phyloP scores from a whole-genome alignment of 2,113 vertebrate genomes.

The Sander vitreus region DNA sequence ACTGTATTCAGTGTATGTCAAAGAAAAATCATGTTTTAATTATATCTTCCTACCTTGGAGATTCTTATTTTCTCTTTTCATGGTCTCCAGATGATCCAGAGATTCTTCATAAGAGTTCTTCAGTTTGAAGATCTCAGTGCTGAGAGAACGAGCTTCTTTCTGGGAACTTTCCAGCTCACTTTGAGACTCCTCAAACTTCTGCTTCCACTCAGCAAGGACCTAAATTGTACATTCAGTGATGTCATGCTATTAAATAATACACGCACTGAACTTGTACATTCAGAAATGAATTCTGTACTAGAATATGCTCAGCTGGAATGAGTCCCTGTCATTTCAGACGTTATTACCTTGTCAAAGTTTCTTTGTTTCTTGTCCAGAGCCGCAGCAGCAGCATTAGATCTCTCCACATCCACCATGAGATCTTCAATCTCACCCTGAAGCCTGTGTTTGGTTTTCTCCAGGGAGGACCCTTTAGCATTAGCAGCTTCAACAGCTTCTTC shows the following conservation, averaged over 20 bases:
- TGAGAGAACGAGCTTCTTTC: conserved; percentile 77
- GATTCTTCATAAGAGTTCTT: conserved; percentile 82
- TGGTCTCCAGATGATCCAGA: conserved; percentile 78
- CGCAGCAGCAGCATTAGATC: conserved; percentile 58
- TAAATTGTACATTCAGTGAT: conserved; percentile 11
- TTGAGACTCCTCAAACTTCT: conserved; percentile 80
- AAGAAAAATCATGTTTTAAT: not conserved
- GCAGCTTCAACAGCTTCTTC: conserved; percentile 52
- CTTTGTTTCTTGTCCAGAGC: conserved; percentile 66
- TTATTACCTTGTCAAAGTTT: conserved; percentile 63
- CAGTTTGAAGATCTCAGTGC: conserved; percentile 81
- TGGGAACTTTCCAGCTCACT: conserved; percentile 74
- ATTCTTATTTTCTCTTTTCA: conserved; percentile 81
- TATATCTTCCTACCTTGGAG: conserved; percentile 70
- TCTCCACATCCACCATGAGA: conserved; percentile 67
- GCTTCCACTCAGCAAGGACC: conserved; percentile 81
- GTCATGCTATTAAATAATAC: not conserved
- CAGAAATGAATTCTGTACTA: not conserved
- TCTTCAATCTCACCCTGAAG: conserved; percentile 64
- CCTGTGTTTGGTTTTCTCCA: conserved; percentile 68
- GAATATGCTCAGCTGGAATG: not conserved
- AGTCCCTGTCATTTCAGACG: not conserved
- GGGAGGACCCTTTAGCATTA: conserved; percentile 62
- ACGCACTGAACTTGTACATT: not conserved
- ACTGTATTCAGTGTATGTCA: not conserved